Evolutionary conservation across 2,113 vertebrate genomes (phyloP).

Genomic region (Notechis scutatus): DNA sequence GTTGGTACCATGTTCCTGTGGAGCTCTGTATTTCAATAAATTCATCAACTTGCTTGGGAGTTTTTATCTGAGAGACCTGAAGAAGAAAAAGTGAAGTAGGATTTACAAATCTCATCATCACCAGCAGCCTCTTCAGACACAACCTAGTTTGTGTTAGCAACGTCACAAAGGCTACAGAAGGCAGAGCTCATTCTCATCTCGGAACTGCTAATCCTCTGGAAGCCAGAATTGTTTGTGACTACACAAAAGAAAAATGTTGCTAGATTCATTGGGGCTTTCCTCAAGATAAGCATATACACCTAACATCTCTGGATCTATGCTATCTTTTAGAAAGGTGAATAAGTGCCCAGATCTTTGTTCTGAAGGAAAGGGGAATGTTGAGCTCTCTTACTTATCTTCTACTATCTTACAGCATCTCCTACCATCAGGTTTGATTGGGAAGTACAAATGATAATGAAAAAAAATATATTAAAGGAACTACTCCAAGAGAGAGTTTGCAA

Average conservation of each 20-base stretch:
- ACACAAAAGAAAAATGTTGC: neutral
- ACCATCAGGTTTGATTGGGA: neutral
- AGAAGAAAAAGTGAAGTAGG: neutral
- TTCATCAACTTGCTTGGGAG: constrained; percentile 90
- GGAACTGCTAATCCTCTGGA: neutral
- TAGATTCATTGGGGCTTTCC: neutral
- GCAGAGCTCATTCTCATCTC: neutral
- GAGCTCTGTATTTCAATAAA: constrained; percentile 94
- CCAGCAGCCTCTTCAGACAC: neutral
- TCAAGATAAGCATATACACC: neutral
- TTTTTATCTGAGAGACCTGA: constrained; percentile 93
- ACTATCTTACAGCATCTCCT: neutral
- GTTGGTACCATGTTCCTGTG: constrained; percentile 88
- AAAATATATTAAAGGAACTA: neutral
- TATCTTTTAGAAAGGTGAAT: neutral
- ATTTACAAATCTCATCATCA: neutral
- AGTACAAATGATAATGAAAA: neutral
- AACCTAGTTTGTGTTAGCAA: too few species aligned
- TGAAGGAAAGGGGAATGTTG: neutral
- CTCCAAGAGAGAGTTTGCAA: neutral
- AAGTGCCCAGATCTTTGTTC: neutral
- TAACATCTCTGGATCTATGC: neutral
- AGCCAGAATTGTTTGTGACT: neutral
- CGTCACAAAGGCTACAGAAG: neutral
- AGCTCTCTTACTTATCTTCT: neutral